Evolutionary conservation across 1,140 invertebrate species (phyloP), one percentile per base, ranked within the genome.

Genomic region (Drosophila pallidifrons): DNA sequence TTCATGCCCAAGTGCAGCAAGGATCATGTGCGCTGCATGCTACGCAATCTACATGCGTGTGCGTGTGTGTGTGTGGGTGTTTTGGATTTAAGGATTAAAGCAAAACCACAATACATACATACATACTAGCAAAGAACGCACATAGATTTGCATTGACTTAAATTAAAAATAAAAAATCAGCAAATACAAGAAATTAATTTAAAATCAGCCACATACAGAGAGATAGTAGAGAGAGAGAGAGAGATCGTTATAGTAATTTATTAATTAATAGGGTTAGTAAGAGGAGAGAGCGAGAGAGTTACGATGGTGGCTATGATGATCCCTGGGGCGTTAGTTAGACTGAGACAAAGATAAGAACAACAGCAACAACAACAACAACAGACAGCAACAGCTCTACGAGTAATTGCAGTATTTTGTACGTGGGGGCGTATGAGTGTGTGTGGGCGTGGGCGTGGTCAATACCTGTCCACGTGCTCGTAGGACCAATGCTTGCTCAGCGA

Each of bases 381-480:
- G 35, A 73, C 70, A 67, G 72, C 72, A 70, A 75, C 58, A 49
- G 72, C 67, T 49, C 72, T 76, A 74, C 65, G 49, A 69, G 47
- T 69, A 72, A 35, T 73, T 63, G 59, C 35, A 63, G 54, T 41
- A 10, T 38, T 38, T 38, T 38, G 35, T 38, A 10, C 0, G 49
- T 54, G 30, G 3, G 30, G 30, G 35, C 13, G 3, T 1, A 28
- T 28, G 30, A 7, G 30, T 32, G 30, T 58, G 30, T 35, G 55
- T 32, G 7, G n/a, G 54, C 15, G 54, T 47, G 71, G 70, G 46
- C 75, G 69, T 79, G 77, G 69, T 47, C 80, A 77, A 66, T 92
- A 92, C 91, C 91, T 92, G 91, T 91, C 88, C 77, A 92, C 85
- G 69, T 92, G 89, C 70, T 92, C 91, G 82, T 91, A 92, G 67